Evolutionary conservation across 1,140 invertebrate genomes (phyloP), one percentile per base, ranked within the genome.

Genomic region (Drosophila elegans): DNA sequence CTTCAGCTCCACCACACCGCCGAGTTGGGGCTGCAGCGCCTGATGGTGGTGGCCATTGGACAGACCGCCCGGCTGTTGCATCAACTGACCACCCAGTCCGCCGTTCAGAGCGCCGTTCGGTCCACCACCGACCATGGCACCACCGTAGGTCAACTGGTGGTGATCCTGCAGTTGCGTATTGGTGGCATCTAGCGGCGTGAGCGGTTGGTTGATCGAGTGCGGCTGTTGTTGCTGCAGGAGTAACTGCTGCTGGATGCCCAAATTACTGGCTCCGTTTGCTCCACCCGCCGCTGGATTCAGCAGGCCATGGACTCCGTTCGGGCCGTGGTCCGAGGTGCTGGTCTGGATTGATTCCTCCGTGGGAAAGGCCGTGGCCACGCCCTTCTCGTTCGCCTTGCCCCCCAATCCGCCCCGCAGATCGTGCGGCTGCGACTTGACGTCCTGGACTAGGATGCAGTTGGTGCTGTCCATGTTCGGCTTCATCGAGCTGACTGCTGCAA

Each of bases 371-470:
- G 90, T 89, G 60, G 82, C 68, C 61, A 83, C 83, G 52, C 82
- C 83, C 72, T 74, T 88, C 16, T 78, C 75, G 32, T 80, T 86
- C 10, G 62, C 45, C 48, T 89, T 91, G 71, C 62, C 83, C 67
- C 55, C 83, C 32, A 74, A 25, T 5, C 82, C 79, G 91, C 95
- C 95, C 92, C 96, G 95, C 34, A 91, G 44, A 93, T 96, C 96
- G 88, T 97, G 95, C 71, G 96, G 97, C 73, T 97, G 96, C 80
- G 96, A 96, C 93, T 97, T 97, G 61, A 97, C 96, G 93, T 97
- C 97, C 94, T 97, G 96, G 80, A 97, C 96, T 92, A 97, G 93
- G 91, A 97, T 97, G 93, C 97, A 97, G 93, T 97, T 97, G 82
- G 96, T 95, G 92, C 95, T 95, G 93, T 97, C 96, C 94, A 96